These are phyloP conservation scores for Drosophila sucinea DNA, from an alignment of 1,140 invertebrate genomes.

Conservation along the genomic window DNA sequence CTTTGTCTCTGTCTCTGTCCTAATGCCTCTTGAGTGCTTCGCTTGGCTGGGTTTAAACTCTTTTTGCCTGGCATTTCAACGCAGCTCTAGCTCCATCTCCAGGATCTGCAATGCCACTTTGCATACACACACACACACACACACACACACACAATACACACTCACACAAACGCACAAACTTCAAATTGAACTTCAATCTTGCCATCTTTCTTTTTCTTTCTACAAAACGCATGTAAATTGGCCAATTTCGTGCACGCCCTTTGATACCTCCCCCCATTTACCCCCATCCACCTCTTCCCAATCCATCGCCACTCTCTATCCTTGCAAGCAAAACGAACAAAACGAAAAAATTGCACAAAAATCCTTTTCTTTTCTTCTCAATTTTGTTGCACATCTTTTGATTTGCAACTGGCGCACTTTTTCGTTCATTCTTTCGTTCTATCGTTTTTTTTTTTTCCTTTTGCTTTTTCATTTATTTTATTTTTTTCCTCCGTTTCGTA, in stretches of 20 bases:
- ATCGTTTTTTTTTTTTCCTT: not conserved
- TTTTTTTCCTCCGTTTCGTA: slow-evolving; percentile 2
- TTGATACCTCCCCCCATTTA: slow-evolving; percentile 25
- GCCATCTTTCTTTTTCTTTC: slow-evolving; percentile 36
- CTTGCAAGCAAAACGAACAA: slow-evolving; percentile 15
- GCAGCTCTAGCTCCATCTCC: slow-evolving; percentile 45
- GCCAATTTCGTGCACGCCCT: slow-evolving; percentile 63
- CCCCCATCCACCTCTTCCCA: slow-evolving; percentile 12
- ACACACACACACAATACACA: slow-evolving; percentile 1
- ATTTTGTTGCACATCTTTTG: slow-evolving; percentile 45
- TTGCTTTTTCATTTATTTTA: slow-evolving; percentile 7
- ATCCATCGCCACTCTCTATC: slow-evolving; percentile 13
- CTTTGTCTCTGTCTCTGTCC: slow-evolving; percentile 30
- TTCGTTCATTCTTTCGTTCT: slow-evolving; percentile 36
- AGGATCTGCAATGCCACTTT: slow-evolving; percentile 60
- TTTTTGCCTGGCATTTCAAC: slow-evolving; percentile 66
- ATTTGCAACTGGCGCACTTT: slow-evolving; percentile 68
- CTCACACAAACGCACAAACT: slow-evolving; percentile 18
- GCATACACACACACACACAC: slow-evolving; percentile 47
- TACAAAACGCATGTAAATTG: slow-evolving; percentile 75
- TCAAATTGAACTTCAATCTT: slow-evolving; percentile 71
- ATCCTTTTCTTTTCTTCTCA: slow-evolving; percentile 64
- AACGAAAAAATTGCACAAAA: slow-evolving; percentile 55
- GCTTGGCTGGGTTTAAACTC: slow-evolving; percentile 75
- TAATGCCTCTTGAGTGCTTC: slow-evolving; percentile 72